Conservation (phyloP, 2,113 vertebrate species). For the Pelecanoides urinatrix region DNA sequence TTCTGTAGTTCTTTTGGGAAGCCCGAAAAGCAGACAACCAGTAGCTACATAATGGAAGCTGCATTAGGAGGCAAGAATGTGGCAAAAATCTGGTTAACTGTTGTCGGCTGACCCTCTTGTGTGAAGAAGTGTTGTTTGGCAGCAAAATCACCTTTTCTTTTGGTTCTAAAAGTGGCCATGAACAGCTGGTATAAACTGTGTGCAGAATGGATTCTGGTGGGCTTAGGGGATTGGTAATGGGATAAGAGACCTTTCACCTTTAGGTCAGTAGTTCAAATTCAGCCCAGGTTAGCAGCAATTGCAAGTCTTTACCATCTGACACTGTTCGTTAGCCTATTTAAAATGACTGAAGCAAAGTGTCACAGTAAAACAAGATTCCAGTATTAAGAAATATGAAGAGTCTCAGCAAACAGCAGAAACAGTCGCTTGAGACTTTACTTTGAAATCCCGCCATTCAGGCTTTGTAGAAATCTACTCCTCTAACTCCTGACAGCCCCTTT, state of each 20-base stretch:
- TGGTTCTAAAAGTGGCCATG: slow-evolving; percentile 32
- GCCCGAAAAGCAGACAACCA: slow-evolving; percentile 59
- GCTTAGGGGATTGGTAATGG: slow-evolving; percentile 58
- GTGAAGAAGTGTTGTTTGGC: slow-evolving; percentile 56
- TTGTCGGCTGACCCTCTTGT: slow-evolving; percentile 62
- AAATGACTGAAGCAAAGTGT: slow-evolving; percentile 42
- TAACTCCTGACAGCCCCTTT: neutral
- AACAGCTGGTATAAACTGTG: slow-evolving; percentile 64
- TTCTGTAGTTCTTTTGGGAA: slow-evolving; percentile 53
- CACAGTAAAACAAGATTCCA: slow-evolving; percentile 39
- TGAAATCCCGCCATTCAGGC: neutral
- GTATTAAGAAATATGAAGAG: slow-evolving; percentile 29
- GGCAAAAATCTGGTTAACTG: slow-evolving; percentile 71
- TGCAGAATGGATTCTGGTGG: slow-evolving; percentile 56
- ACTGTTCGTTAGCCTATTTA: slow-evolving; percentile 39
- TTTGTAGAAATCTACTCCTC: neutral
- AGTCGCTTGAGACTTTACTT: neutral
- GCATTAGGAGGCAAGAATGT: slow-evolving; percentile 68
- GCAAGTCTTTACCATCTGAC: slow-evolving; percentile 61
- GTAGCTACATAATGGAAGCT: slow-evolving; percentile 60
- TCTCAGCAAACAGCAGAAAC: neutral
- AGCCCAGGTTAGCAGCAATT: slow-evolving; percentile 64
- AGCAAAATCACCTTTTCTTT: slow-evolving; percentile 64
- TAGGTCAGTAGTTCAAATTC: slow-evolving; percentile 60
- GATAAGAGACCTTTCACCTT: slow-evolving; percentile 71